phyloP scores from a whole-genome alignment of 2,888 invertebrate genomes.

The Herminia tarsipennalis region DNA sequence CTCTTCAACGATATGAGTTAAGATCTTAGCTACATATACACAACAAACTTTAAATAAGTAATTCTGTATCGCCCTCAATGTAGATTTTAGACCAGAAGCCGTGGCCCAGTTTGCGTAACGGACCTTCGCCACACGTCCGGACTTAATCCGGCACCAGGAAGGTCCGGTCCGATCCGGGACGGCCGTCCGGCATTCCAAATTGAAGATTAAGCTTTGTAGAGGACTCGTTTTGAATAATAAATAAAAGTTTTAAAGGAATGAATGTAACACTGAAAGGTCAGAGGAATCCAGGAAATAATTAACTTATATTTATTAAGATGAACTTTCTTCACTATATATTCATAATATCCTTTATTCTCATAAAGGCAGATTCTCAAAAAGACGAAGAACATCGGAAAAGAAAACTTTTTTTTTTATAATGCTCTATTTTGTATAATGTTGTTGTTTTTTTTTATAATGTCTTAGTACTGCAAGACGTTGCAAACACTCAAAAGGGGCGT shows the following conservation, averaged over 20 bases:
- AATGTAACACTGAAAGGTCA: neutral
- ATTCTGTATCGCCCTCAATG: conserved; percentile 32
- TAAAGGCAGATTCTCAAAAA: too few species aligned
- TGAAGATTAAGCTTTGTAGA: conserved; percentile 28
- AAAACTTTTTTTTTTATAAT: too few species aligned
- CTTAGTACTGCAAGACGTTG: too few species aligned
- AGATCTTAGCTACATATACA: neutral
- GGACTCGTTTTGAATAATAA: conserved; percentile 28
- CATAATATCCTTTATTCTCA: too few species aligned
- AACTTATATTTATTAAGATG: too few species aligned
- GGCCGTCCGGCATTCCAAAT: conserved; percentile 28
- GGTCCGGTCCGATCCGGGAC: conserved; percentile 1
- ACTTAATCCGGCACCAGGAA: conserved; percentile 32
- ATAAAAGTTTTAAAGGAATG: neutral
- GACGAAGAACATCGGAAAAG: too few species aligned
- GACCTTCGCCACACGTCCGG: conserved; percentile 14
- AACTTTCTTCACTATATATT: too few species aligned
- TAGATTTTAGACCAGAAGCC: conserved; percentile 37
- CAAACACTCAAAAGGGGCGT: too few species aligned
- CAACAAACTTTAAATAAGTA: conserved; percentile 14
- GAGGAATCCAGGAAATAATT: too few species aligned
- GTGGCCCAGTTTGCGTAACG: conserved; percentile 26
- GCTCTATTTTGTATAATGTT: too few species aligned
- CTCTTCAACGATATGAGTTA: neutral
- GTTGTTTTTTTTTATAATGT: too few species aligned